Percentiles rank a stretch among this genome's conserved stretches.
These are phyloP conservation scores for Polyodon spathula DNA, from an alignment of 2,113 vertebrate genomes.

Conservation along the genomic window DNA sequence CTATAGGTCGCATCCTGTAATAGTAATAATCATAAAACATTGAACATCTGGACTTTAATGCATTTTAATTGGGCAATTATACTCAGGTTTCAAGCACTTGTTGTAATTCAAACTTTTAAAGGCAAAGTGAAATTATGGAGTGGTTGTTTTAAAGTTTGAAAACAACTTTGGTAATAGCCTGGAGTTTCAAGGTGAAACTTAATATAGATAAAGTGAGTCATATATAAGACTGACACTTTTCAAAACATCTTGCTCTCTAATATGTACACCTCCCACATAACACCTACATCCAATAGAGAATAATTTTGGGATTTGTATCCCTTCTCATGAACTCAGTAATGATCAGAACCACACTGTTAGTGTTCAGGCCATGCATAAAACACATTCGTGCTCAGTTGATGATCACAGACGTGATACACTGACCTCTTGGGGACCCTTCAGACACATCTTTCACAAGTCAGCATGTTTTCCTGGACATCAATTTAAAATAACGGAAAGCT, in stretches of 20 bases:
- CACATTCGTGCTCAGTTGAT: neutral
- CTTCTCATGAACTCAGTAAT: neutral
- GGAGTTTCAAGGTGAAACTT: neutral
- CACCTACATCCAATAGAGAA: neutral
- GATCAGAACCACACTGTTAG: neutral
- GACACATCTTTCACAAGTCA: neutral
- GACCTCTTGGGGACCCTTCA: neutral
- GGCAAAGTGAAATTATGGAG: neutral
- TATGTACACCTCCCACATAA: constrained; percentile 1
- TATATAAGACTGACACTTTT: neutral
- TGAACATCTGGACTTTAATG: too few relatives aligned
- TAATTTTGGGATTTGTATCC: neutral
- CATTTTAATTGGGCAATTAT: too few relatives aligned
- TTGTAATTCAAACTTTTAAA: too few relatives aligned
- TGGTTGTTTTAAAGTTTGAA: neutral
- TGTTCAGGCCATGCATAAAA: neutral
- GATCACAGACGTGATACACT: neutral
- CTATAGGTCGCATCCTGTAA: too few relatives aligned
- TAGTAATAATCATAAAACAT: too few relatives aligned
- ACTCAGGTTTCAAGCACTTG: too few relatives aligned
- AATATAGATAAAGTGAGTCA: neutral
- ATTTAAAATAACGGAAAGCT: neutral
- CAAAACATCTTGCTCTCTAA: neutral
- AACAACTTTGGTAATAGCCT: neutral
- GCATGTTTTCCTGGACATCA: neutral